Evolutionary conservation across 2,113 vertebrate genomes (phyloP).

Genomic region (Dunckerocampus dactyliophorus): DNA sequence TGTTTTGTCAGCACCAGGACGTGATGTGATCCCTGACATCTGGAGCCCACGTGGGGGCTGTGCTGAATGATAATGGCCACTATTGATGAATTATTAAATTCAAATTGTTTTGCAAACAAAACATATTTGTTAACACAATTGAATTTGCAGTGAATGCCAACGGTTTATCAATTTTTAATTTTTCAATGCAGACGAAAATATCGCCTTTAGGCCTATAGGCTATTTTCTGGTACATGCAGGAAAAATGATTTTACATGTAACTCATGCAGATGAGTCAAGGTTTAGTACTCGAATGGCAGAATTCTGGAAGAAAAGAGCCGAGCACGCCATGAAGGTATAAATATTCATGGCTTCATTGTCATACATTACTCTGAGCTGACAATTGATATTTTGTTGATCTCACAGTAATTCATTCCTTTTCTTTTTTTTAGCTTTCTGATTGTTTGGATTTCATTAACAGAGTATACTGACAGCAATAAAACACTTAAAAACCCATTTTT

Average conservation of each 20-base stretch:
- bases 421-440: conserved; percentile 46
- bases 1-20: conserved; percentile 56
- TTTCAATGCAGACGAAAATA: conserved; percentile 61
- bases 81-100: conserved; percentile 72
- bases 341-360: conserved; percentile 27
- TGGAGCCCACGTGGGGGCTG: conserved; percentile 40
- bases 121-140: conserved; percentile 75
- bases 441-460: conserved; percentile 35
- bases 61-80: conserved; percentile 64
- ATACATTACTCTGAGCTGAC: conserved; percentile 34
- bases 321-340: conserved; percentile 1
- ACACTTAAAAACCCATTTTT: background rate
- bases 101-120: conserved; percentile 72
- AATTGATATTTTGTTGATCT: conserved; percentile 36
- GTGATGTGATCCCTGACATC: conserved; percentile 66
- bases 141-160: conserved; percentile 64
- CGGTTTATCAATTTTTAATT: conserved; percentile 73
- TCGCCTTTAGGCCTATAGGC: conserved; percentile 44
- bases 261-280: conserved; percentile 4
- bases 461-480: too few species aligned
- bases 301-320: conserved; percentile 7
- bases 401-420: conserved; percentile 18
- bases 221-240: conserved; percentile 53
- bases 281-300: conserved; percentile 3
- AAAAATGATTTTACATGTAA: conserved; percentile 46